phyloP scores from a whole-genome alignment of 2,113 vertebrate species.

The Heliornis fulica region DNA sequence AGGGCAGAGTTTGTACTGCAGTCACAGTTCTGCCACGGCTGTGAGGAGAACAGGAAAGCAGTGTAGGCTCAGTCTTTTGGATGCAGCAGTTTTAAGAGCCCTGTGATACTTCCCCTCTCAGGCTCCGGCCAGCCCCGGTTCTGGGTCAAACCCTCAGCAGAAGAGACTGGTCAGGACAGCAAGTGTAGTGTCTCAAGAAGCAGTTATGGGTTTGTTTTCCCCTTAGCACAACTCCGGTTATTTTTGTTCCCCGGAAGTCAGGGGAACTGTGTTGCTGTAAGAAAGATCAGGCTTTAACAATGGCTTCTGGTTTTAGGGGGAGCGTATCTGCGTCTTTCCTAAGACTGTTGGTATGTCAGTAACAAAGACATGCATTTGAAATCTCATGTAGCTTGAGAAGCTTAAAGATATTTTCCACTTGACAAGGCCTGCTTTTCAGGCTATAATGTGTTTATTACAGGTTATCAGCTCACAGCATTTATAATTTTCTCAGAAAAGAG shows the following conservation, averaged over 20 bases:
- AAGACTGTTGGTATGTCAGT: background rate
- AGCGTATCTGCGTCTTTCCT: background rate
- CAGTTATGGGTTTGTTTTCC: background rate
- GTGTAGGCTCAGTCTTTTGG: background rate
- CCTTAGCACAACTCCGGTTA: background rate
- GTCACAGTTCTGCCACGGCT: background rate
- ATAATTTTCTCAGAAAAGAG: background rate
- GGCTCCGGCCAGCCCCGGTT: background rate
- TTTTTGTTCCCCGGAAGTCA: background rate
- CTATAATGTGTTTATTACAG: background rate
- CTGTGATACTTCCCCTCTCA: background rate
- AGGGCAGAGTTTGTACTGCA: background rate
- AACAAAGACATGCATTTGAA: background rate
- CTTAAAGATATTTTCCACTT: background rate
- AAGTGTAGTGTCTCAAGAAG: background rate
- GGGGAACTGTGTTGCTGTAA: background rate
- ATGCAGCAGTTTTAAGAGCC: background rate
- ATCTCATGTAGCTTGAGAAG: background rate
- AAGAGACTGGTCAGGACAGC: background rate
- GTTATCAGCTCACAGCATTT: background rate
- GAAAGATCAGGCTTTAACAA: background rate
- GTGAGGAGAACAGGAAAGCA: background rate
- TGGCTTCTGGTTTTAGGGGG: background rate
- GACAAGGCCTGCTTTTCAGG: background rate
- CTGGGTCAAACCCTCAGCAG: background rate